Percentiles rank a stretch among this genome's conserved stretches.
These are phyloP conservation scores for Aporrectodea caliginosa DNA, from an alignment of 1,140 invertebrate species.

Conservation along the genomic window DNA sequence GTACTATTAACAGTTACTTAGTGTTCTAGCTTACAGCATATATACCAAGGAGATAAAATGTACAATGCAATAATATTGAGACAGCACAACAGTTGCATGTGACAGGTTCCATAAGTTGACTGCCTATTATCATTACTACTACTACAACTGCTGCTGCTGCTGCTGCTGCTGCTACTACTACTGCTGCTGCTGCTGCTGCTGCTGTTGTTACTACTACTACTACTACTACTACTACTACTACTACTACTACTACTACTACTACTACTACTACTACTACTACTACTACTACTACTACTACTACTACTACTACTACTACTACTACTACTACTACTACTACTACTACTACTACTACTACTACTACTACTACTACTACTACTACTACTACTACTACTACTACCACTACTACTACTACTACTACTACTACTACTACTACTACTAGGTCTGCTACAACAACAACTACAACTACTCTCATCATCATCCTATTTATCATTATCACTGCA, in stretches of 20 bases:
- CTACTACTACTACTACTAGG: neutral
- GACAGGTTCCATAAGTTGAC: too few species aligned
- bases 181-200: too few species aligned
- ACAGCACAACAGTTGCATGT: too few species aligned
- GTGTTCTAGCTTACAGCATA: too few species aligned
- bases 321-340: conserved; percentile 2
- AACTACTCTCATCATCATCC: neutral
- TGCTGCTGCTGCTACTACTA: too few species aligned
- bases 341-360: conserved; percentile 3
- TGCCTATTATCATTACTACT: too few species aligned
- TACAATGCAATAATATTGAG: too few species aligned
- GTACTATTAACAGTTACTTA: too few species aligned
- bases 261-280: conserved; percentile 2
- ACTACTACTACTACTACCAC: neutral
- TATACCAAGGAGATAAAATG: too few species aligned
- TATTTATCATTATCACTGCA: too few species aligned
- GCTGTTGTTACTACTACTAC: neutral
- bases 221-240: conserved; percentile 3
- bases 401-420: conserved; percentile 3
- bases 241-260: neutral
- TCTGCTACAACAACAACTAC: neutral
- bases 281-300: neutral
- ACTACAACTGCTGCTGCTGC: too few species aligned
- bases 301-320: neutral
- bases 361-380: conserved; percentile 2